Conservation (phyloP, 1,140 invertebrate genomes). For the Drosophila ficusphila region DNA sequence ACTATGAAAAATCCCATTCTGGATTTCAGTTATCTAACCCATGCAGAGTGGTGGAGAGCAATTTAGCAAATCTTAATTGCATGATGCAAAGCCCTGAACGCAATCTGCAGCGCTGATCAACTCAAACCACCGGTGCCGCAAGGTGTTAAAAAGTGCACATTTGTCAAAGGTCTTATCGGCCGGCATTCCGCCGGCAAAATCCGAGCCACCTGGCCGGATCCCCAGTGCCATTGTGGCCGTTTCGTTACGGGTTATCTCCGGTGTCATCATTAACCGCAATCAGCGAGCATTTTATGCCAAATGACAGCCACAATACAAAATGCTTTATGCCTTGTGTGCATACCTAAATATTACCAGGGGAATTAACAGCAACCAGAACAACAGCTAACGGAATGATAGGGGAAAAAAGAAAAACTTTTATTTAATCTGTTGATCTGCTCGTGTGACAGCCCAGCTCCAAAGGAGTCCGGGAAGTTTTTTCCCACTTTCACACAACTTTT, state of each 20-base stretch:
- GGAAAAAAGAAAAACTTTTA: slow-evolving; percentile 57
- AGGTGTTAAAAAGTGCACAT: slow-evolving; percentile 59
- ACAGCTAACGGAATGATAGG: slow-evolving; percentile 14
- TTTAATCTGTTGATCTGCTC: slow-evolving; percentile 79
- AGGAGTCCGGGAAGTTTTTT: slow-evolving; percentile 39
- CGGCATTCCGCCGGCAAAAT: slow-evolving; percentile 1
- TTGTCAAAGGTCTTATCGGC: slow-evolving; percentile 52
- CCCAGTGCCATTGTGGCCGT: slow-evolving; percentile 18
- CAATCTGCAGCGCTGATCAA: slow-evolving; percentile 27
- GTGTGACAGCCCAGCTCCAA: slow-evolving; percentile 47
- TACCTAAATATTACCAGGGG: slow-evolving; percentile 49
- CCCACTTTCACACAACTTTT: slow-evolving; percentile 49
- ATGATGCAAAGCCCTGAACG: neutral
- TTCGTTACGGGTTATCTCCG: slow-evolving; percentile 50
- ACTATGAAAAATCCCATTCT: neutral
- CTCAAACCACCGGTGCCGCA: slow-evolving; percentile 7
- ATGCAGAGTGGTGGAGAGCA: neutral
- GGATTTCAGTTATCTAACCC: neutral
- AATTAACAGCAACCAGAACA: slow-evolving; percentile 45
- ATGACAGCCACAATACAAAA: slow-evolving; percentile 66
- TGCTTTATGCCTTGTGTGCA: slow-evolving; percentile 61
- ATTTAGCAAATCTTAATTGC: slow-evolving; percentile 50
- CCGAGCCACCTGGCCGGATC: neutral
- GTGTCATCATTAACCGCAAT: slow-evolving; percentile 79
- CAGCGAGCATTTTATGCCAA: slow-evolving; percentile 64